Conservation (phyloP, 2,797 vertebrate species). For the Spinus pinus region DNA sequence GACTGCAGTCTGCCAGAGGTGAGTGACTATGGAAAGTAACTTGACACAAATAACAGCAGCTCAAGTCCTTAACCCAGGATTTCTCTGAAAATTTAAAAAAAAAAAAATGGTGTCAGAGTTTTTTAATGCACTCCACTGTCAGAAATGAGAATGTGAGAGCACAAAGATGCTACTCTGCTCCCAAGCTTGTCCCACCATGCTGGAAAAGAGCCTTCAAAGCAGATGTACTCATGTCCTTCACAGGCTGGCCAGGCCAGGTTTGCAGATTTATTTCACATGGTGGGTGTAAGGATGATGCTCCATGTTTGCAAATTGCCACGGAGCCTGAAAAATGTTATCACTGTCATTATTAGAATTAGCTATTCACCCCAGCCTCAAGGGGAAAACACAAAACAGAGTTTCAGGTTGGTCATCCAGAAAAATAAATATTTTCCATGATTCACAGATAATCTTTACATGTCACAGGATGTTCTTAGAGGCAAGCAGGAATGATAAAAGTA, state of each 20-base stretch:
- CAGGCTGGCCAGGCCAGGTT: neutral
- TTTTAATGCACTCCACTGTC: neutral
- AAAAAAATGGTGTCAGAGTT: too few relatives aligned
- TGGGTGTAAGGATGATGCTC: neutral
- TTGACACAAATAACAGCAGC: neutral
- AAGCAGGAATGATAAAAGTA: neutral
- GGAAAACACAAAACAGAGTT: neutral
- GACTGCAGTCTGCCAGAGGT: neutral
- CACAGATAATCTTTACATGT: neutral
- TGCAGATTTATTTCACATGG: neutral
- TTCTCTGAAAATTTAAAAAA: neutral
- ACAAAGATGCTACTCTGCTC: neutral
- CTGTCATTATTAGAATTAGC: neutral
- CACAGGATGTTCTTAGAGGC: neutral
- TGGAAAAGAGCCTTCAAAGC: neutral
- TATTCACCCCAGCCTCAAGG: neutral
- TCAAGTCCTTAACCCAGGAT: neutral
- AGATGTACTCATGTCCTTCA: neutral
- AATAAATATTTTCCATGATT: neutral
- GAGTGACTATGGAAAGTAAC: neutral
- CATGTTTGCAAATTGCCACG: neutral
- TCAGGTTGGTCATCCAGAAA: neutral
- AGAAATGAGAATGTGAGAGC: neutral
- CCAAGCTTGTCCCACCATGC: neutral
- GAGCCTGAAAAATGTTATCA: neutral